Evolutionary conservation across 2,888 invertebrate genomes (phyloP).

Genomic region (Drosophila vallismaia): DNA sequence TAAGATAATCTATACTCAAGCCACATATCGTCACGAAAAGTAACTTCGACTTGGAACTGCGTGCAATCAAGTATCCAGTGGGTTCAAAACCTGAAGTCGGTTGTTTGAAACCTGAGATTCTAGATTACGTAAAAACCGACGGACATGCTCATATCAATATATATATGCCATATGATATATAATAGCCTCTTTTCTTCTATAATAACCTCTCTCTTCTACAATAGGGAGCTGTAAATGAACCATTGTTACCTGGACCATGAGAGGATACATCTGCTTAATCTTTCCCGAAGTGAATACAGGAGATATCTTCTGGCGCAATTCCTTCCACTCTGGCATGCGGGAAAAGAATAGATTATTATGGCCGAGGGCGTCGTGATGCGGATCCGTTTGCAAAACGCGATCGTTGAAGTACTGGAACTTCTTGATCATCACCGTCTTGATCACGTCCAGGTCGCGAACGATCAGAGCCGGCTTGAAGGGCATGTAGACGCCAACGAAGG

Average conservation of each 20-base stretch:
- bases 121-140: too few relatives aligned
- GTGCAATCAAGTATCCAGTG: too few relatives aligned
- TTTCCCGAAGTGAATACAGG: conserved; percentile 84
- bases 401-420: conserved; percentile 84
- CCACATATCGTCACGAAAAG: too few relatives aligned
- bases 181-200: too few relatives aligned
- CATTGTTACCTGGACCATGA: conserved; percentile 67
- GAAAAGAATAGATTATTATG: conserved; percentile 82
- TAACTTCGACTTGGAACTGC: too few relatives aligned
- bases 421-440: conserved; percentile 84
- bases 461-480: conserved; percentile 83
- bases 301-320: conserved; percentile 82
- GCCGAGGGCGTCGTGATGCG: conserved; percentile 81
- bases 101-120: too few relatives aligned
- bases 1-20: too few relatives aligned
- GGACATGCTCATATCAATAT: too few relatives aligned
- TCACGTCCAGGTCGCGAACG: conserved; percentile 82
- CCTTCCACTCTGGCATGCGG: conserved; percentile 83
- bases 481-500: conserved; percentile 80
- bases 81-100: too few relatives aligned
- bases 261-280: conserved; percentile 81
- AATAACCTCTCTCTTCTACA: too few relatives aligned
- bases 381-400: conserved; percentile 69
- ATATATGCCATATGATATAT: too few relatives aligned
- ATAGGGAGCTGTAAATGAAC: too few relatives aligned